Conservation (phyloP, 2,113 vertebrate species). For the Cebidichthys violaceus region DNA sequence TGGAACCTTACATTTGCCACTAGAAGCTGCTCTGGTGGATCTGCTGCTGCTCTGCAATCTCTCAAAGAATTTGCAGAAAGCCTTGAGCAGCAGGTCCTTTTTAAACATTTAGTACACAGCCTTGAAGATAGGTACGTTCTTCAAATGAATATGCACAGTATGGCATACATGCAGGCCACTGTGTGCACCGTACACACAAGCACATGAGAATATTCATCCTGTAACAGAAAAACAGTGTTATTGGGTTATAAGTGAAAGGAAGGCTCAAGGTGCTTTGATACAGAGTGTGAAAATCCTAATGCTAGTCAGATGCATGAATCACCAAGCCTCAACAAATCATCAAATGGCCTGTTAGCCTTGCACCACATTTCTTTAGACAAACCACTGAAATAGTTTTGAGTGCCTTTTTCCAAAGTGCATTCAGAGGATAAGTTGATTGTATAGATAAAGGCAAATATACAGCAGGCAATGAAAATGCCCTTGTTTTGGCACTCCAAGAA, state of each 20-base stretch:
- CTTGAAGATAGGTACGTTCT: not conserved
- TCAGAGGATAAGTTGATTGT: conserved; percentile 53
- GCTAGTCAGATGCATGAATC: conserved; percentile 44
- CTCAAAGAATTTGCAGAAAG: too few species aligned
- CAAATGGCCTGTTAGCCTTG: conserved; percentile 49
- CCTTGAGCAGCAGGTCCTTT: too few species aligned
- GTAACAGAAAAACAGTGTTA: conserved; percentile 45
- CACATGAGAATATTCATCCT: conserved; percentile 20
- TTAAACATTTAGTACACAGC: not conserved
- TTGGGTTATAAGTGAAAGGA: conserved; percentile 54
- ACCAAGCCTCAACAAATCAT: conserved; percentile 51
- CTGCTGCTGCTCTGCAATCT: not conserved
- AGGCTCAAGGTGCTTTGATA: conserved; percentile 56
- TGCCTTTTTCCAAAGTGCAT: conserved; percentile 32
- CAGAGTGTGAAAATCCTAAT: conserved; percentile 45
- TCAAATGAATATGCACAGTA: not conserved
- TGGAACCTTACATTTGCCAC: not conserved
- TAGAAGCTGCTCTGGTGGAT: not conserved
- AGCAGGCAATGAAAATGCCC: conserved; percentile 16
- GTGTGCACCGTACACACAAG: not conserved
- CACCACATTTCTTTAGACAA: conserved; percentile 40
- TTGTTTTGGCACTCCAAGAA: conserved; percentile 31
- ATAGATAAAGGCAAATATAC: conserved; percentile 31
- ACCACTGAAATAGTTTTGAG: conserved; percentile 49
- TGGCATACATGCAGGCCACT: not conserved